Evolutionary conservation across 1,140 invertebrate genomes (phyloP).

Genomic region (Cardiocondyla obscurior): DNA sequence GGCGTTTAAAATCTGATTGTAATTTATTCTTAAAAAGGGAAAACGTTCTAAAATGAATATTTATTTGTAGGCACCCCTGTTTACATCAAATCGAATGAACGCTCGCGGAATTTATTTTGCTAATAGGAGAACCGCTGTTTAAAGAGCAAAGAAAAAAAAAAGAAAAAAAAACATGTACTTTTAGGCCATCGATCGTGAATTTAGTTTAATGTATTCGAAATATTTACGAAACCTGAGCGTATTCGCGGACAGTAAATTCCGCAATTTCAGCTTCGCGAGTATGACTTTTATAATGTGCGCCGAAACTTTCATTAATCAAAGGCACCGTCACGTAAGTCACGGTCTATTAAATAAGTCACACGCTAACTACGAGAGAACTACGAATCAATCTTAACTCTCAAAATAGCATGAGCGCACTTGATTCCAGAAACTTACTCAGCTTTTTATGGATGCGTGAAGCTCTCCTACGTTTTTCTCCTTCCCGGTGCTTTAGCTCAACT

Average conservation of each 20-base stretch:
- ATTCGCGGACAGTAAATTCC: neutral
- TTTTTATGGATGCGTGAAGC: neutral
- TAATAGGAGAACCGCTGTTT: neutral
- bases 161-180: neutral
- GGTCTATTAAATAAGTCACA: slow-evolving; percentile 19
- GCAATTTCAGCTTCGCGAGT: neutral
- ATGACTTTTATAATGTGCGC: neutral
- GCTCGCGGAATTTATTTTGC: neutral
- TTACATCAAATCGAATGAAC: neutral
- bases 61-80: neutral
- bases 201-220: neutral
- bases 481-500: neutral
- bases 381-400: slow-evolving; percentile 10
- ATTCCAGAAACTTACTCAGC: neutral
- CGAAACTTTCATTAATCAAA: neutral
- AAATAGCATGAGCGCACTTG: neutral
- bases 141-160: neutral
- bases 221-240: neutral
- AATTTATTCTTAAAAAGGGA: no score
- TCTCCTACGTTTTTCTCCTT: neutral
- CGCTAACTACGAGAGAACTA: neutral
- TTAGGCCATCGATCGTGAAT: neutral
- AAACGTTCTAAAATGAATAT: neutral
- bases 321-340: neutral
- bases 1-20: neutral